Percentiles rank a stretch among this genome's conserved stretches.
phyloP scores from a whole-genome alignment of 2,797 vertebrate genomes.

The Thaleichthys pacificus region DNA sequence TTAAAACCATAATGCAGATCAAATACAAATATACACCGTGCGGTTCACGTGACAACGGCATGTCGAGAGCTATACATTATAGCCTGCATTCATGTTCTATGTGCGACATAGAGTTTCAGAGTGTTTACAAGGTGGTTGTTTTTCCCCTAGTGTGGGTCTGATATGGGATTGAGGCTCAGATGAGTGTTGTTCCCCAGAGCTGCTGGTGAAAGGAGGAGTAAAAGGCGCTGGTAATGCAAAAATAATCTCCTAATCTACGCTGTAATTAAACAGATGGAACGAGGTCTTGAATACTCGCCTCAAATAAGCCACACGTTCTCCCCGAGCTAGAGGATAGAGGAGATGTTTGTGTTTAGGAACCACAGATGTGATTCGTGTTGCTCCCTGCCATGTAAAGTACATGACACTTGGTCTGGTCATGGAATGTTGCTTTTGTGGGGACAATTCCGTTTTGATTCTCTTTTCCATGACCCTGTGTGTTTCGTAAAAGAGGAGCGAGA shows the following conservation, averaged over 20 bases:
- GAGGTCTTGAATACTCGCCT: slow-evolving; percentile 62
- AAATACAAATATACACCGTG: too few relatives aligned
- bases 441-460: too few relatives aligned
- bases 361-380: slow-evolving; percentile 8
- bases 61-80: too few relatives aligned
- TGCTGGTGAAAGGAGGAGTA: slow-evolving; percentile 54
- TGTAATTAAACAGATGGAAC: slow-evolving; percentile 81
- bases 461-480: too few relatives aligned
- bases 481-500: too few relatives aligned
- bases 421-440: too few relatives aligned
- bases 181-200: slow-evolving; percentile 47
- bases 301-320: slow-evolving; percentile 28
- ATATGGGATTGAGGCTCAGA: slow-evolving; percentile 33
- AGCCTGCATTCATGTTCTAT: too few relatives aligned
- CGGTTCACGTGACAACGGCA: too few relatives aligned
- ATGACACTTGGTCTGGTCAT: too few relatives aligned
- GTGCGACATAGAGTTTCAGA: too few relatives aligned
- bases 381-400: too few relatives aligned
- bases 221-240: slow-evolving; percentile 74
- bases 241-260: slow-evolving; percentile 78
- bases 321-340: slow-evolving; percentile 38
- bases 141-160: not conserved
- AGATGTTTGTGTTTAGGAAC: slow-evolving; percentile 37
- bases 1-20: not conserved
- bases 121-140: too few relatives aligned